These are phyloP conservation scores for Sarcophaga subvicina DNA, from an alignment of 2,888 invertebrate genomes.

Conservation along the genomic window DNA sequence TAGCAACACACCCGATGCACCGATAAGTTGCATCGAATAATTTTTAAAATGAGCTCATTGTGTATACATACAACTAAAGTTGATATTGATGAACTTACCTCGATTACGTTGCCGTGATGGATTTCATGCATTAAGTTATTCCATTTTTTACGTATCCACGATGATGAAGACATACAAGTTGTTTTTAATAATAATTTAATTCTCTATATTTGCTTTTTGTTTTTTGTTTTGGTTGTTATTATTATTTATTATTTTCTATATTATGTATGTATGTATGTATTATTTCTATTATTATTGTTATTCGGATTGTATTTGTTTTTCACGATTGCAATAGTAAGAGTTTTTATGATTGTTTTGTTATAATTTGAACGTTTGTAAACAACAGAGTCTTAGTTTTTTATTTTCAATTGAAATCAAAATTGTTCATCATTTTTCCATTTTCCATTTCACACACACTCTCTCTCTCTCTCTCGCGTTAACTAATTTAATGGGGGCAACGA, in stretches of 20 bases:
- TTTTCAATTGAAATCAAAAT: conserved; percentile 36
- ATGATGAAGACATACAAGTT: conserved; percentile 77
- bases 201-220: neutral
- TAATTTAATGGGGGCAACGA: conserved; percentile 11
- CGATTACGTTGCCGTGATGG: conserved; percentile 76
- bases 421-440: conserved; percentile 26
- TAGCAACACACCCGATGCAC: too few species aligned
- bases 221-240: neutral
- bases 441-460: conserved; percentile 3
- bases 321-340: neutral
- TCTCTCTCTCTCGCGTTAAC: neutral
- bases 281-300: conserved; percentile 20
- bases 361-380: conserved; percentile 31
- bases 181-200: conserved; percentile 41
- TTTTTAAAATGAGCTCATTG: neutral
- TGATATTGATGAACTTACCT: conserved; percentile 74
- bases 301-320: conserved; percentile 30
- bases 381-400: conserved; percentile 20
- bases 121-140: conserved; percentile 78
- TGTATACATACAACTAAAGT: neutral
- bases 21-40: too few species aligned
- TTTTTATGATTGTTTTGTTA: conserved; percentile 33
- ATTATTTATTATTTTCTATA: conserved; percentile 33
- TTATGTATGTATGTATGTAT: conserved; percentile 4
- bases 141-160: conserved; percentile 76